Conservation (phyloP, 1,140 invertebrate genomes). For the Phenacoccus solenopsis region DNA sequence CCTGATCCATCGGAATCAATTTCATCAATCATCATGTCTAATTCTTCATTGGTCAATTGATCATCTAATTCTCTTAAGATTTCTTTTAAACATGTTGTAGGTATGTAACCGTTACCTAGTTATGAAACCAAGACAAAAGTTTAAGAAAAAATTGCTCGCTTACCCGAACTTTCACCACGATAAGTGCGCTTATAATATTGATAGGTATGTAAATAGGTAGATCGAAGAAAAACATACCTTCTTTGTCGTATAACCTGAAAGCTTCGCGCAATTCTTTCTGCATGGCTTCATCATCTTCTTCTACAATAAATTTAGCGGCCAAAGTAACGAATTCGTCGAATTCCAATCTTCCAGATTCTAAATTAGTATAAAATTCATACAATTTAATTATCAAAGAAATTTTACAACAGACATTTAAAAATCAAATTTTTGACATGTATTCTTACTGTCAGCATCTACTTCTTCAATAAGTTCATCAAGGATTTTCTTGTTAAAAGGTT, state of each 20-base stretch:
- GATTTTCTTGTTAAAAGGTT: slow-evolving; percentile 90
- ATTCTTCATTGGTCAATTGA: slow-evolving; percentile 78
- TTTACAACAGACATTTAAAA: too few species aligned
- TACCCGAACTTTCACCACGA: too few species aligned
- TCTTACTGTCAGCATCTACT: slow-evolving; percentile 90
- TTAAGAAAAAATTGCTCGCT: too few species aligned
- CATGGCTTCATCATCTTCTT: slow-evolving; percentile 86
- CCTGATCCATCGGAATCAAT: slow-evolving; percentile 89
- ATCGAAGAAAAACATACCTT: slow-evolving; percentile 47
- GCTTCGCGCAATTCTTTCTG: slow-evolving; percentile 86
- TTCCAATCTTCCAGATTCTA: slow-evolving; percentile 85
- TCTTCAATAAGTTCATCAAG: slow-evolving; percentile 89
- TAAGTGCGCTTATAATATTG: too few species aligned
- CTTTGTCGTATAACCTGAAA: slow-evolving; percentile 77
- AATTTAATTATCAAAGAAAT: too few species aligned
- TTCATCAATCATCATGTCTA: slow-evolving; percentile 92
- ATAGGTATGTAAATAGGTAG: background rate
- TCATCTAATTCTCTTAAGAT: slow-evolving; percentile 85
- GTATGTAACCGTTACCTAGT: slow-evolving; percentile 91
- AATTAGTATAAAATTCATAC: too few species aligned
- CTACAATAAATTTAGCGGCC: slow-evolving; percentile 86
- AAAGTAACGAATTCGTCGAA: slow-evolving; percentile 90
- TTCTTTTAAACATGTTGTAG: slow-evolving; percentile 78
- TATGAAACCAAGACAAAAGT: too few species aligned
- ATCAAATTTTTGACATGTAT: too few species aligned